A percentile compares a stretch with the other conserved stretches of the same genome.
Conservation (phyloP, 1,140 invertebrate genomes). For the Conopomorpha cramerella region DNA sequence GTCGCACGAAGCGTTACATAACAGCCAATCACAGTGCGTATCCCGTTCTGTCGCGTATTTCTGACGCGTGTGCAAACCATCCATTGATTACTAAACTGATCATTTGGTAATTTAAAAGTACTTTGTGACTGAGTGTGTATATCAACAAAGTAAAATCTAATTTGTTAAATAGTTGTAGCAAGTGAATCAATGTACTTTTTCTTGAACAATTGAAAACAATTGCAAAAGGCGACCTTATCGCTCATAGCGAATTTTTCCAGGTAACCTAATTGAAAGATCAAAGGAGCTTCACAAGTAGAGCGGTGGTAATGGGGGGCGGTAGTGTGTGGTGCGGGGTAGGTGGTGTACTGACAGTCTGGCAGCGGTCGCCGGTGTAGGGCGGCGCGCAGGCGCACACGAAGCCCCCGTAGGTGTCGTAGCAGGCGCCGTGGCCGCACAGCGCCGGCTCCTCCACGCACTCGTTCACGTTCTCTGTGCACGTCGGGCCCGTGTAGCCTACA, state of each 20-base stretch:
- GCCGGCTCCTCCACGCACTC: slow-evolving; percentile 72
- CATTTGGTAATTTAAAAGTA: too few relatives aligned
- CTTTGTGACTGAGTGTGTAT: too few relatives aligned
- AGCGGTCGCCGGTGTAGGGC: slow-evolving; percentile 82
- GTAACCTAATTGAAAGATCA: too few relatives aligned
- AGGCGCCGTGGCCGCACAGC: slow-evolving; percentile 79
- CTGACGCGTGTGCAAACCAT: too few relatives aligned
- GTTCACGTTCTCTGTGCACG: slow-evolving; percentile 85
- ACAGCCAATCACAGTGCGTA: too few relatives aligned
- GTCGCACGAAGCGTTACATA: too few relatives aligned
- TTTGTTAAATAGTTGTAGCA: neutral
- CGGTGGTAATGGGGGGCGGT: slow-evolving; percentile 49
- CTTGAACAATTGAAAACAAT: neutral
- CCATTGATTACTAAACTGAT: too few relatives aligned
- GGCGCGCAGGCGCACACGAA: slow-evolving; percentile 83
- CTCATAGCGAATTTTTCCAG: neutral
- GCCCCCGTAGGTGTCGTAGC: slow-evolving; percentile 78
- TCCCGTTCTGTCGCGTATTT: too few relatives aligned
- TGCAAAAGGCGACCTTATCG: slow-evolving; percentile 1
- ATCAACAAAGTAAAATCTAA: too few relatives aligned
- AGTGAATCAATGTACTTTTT: neutral
- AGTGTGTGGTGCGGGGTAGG: slow-evolving; percentile 77
- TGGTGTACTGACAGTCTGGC: slow-evolving; percentile 67
- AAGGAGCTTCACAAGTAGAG: neutral
- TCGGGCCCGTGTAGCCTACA: slow-evolving; percentile 72